phyloP scores from a whole-genome alignment of 2,113 vertebrate genomes.

The Misgurnus mizolepis region DNA sequence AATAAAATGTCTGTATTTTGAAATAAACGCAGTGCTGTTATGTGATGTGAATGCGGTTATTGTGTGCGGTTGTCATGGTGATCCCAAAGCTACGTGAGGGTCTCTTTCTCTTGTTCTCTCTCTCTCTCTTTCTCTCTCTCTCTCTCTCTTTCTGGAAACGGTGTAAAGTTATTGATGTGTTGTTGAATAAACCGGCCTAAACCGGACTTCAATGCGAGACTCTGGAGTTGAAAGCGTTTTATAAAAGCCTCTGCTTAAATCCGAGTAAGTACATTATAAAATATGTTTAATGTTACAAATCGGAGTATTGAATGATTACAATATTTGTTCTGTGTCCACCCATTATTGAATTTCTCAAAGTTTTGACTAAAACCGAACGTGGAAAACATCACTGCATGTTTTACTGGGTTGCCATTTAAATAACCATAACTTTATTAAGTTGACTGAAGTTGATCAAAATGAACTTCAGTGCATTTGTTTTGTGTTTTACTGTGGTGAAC shows the following conservation, averaged over 20 bases:
- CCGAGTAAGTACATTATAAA: background rate
- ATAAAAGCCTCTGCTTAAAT: background rate
- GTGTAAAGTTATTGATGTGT: slow-evolving; percentile 57
- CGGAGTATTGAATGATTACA: too few species aligned
- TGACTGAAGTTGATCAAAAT: too few species aligned
- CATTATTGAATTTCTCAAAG: too few species aligned
- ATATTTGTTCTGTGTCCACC: too few species aligned
- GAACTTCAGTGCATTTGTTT: too few species aligned
- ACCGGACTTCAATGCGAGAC: slow-evolving; percentile 50
- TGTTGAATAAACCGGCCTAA: slow-evolving; percentile 64
- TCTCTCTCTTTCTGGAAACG: background rate
- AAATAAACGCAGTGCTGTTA: background rate
- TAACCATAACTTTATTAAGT: too few species aligned
- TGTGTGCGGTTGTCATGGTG: slow-evolving; percentile 59
- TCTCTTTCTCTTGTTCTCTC: background rate
- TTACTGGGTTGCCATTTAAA: too few species aligned
- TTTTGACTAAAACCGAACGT: too few species aligned
- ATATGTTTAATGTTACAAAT: too few species aligned
- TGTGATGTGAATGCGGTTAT: slow-evolving; percentile 33
- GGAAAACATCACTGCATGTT: too few species aligned
- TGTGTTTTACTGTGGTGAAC: too few species aligned
- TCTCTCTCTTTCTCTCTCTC: background rate
- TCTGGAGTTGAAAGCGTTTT: background rate
- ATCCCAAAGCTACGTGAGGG: slow-evolving; percentile 59
- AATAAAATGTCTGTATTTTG: too few species aligned